Conservation (phyloP, 2,113 vertebrate genomes). For the Sprattus sprattus region DNA sequence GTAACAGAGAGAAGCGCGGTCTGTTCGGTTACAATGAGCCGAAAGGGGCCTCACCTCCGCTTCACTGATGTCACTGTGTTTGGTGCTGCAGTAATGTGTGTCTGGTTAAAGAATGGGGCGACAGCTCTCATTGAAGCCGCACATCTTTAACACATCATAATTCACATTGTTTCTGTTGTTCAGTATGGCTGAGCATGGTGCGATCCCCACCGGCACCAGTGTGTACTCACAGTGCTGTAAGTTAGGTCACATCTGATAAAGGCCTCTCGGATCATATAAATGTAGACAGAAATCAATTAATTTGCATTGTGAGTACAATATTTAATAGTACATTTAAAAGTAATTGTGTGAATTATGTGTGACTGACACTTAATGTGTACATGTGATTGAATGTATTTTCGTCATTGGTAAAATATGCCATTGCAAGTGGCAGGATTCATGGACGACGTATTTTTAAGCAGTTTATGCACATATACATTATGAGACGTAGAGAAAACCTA, state of each 20-base stretch:
- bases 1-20: not conserved
- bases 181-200: not conserved
- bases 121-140: not conserved
- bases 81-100: not conserved
- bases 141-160: conserved; percentile 21
- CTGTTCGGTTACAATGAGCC: not conserved
- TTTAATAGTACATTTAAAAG: not conserved
- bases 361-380: not conserved
- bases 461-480: not conserved
- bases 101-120: not conserved
- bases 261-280: not conserved
- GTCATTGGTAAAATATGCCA: not conserved
- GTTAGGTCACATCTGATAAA: not conserved
- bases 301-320: not conserved
- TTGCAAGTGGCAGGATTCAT: not conserved
- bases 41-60: not conserved
- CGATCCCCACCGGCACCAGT: not conserved
- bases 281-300: not conserved
- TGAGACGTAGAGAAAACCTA: not conserved
- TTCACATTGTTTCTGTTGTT: conserved; percentile 6
- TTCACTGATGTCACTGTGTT: conserved; percentile 2
- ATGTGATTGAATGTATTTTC: not conserved
- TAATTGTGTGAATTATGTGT: not conserved
- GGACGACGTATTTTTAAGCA: not conserved
- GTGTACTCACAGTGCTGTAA: not conserved